Base-by-base conservation (phyloP, 2,888 invertebrate species). In the Dolichopus griseipennis region DNA sequence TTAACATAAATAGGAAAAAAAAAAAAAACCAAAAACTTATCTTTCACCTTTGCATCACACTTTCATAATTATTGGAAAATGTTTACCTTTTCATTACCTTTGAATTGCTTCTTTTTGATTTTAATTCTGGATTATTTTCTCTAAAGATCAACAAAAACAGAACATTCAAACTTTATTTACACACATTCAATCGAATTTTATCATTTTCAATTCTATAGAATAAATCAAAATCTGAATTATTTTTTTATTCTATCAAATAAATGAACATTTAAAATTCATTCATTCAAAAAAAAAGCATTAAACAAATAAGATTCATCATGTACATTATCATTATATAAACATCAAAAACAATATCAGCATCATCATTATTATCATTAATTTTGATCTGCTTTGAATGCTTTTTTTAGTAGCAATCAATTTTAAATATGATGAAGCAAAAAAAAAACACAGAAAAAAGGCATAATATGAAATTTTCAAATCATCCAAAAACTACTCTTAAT, bases 251-350 rank as follows among this genome's bases (percentile, higher is more conserved):
- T 37, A 9, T 27, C 27, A 27, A 27, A 41, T 41, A n/a, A 52
- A 52, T 52, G 52, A 52, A 52, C 52, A 52, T 52, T 52, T 15
- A 52, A 52, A 52, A 52, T 18, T 52, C n/a, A 52, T 52, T 52
- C 52, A 52, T n/a, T 52, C 18, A 52, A 52, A 52, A 52, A 18
- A 27, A 52, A 52, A 52, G 15, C 52, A n/a, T 52, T 52, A 15
- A 18, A 52, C 52, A 52, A 52, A 52, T 18, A 52, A 18, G 2
- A 52, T 6, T 41, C 9, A 12, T 41, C 41, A 12, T 41, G 9
- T 9, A 12, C 9, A 41, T 41, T 15, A 15, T 41, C 41, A 41
- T 41, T 41, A 15, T 41, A 15, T 52, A 37, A 37, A 8, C 52
- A 52, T 52, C 52, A 52, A 12, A 12, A 52, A 18, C 18, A 52